Conservation (phyloP, 2,797 vertebrate genomes). For the Pogonophryne albipinna region DNA sequence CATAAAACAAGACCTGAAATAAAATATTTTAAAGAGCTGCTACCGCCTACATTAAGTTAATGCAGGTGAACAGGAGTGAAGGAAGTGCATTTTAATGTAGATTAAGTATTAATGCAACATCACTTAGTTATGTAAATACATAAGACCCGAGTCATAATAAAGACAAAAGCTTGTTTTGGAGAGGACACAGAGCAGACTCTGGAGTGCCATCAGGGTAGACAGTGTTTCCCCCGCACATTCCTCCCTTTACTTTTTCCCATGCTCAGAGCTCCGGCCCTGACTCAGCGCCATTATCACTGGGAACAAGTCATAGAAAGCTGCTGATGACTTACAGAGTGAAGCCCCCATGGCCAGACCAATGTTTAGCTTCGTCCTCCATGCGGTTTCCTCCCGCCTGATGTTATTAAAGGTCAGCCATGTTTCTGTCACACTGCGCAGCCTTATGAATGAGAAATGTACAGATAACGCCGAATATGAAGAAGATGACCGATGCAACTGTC, state of each 20-base stretch:
- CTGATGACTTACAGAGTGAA: slow-evolving; percentile 79
- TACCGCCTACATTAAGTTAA: slow-evolving; percentile 18
- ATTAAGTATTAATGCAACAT: slow-evolving; percentile 41
- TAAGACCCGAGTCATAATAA: slow-evolving; percentile 50
- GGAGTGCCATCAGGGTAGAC: slow-evolving; percentile 79
- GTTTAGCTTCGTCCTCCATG: slow-evolving; percentile 52
- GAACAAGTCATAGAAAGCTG: slow-evolving; percentile 74
- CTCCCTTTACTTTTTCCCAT: slow-evolving; percentile 82
- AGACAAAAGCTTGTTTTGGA: slow-evolving; percentile 50
- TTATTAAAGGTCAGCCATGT: slow-evolving; percentile 62
- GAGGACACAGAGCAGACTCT: slow-evolving; percentile 77
- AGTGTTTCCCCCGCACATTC: slow-evolving; percentile 80
- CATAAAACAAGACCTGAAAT: slow-evolving; percentile 45
- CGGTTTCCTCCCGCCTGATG: slow-evolving; percentile 66
- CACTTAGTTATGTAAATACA: slow-evolving; percentile 52
- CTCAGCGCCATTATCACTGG: slow-evolving; percentile 75
- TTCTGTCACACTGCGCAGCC: slow-evolving; percentile 39
- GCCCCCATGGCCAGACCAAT: slow-evolving; percentile 68
- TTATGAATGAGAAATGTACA: slow-evolving; percentile 50
- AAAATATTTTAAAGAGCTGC: slow-evolving; percentile 30
- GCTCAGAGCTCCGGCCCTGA: slow-evolving; percentile 75
- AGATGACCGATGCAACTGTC: slow-evolving; percentile 14
- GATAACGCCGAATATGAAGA: slow-evolving; percentile 29
- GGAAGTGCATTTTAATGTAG: slow-evolving; percentile 9
- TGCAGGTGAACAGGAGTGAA: not conserved